Evolutionary conservation across 2,797 vertebrate genomes (phyloP).

Genomic region (Champsocephalus gunnari): DNA sequence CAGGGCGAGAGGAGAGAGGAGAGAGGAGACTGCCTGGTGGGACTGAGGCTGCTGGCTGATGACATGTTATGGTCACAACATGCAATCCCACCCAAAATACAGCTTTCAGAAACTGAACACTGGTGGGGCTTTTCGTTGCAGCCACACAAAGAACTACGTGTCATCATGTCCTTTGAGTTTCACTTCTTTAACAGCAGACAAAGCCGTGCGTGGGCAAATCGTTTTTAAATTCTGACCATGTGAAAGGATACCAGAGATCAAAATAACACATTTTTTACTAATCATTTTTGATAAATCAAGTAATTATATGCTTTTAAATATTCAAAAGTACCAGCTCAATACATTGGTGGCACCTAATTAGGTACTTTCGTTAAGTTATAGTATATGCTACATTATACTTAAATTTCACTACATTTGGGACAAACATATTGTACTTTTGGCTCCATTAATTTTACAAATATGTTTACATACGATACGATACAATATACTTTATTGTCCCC

Average conservation of each 20-base stretch:
- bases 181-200: constrained; percentile 52
- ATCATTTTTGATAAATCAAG: too few species aligned
- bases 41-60: constrained; percentile 83
- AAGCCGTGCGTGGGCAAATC: constrained; percentile 38
- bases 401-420: neutral
- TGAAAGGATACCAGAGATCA: constrained; percentile 16
- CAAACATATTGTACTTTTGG: neutral
- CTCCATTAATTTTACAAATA: too few species aligned
- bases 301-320: too few species aligned
- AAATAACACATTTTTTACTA: too few species aligned
- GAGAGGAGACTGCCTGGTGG: constrained; percentile 79
- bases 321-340: too few species aligned
- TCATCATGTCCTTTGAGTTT: constrained; percentile 61
- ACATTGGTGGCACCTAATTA: too few species aligned
- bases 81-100: constrained; percentile 82
- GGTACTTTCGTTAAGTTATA: too few species aligned
- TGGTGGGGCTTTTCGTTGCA: constrained; percentile 49
- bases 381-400: neutral
- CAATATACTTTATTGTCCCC: too few species aligned
- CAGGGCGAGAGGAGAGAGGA: constrained; percentile 76
- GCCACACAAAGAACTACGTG: constrained; percentile 59
- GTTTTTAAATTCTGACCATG: constrained; percentile 33
- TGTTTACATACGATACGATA: neutral
- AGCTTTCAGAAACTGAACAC: constrained; percentile 62
- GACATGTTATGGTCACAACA: constrained; percentile 86